These are phyloP conservation scores for Papilio dardanus DNA, from an alignment of 1,140 invertebrate species.

Conservation along the genomic window DNA sequence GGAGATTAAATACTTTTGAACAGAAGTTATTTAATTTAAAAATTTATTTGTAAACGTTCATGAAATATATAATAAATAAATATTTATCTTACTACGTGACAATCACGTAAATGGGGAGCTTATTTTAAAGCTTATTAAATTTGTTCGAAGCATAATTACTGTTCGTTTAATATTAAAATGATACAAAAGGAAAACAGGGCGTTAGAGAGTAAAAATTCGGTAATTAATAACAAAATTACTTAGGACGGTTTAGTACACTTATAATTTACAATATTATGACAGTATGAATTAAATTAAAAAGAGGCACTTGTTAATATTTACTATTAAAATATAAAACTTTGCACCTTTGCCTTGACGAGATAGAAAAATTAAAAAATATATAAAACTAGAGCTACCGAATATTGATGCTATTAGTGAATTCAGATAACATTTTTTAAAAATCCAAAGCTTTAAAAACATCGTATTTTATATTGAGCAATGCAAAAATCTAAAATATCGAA, in stretches of 20 bases:
- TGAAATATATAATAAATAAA: constrained; percentile 13
- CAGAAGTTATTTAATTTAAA: not conserved
- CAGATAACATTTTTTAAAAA: not conserved
- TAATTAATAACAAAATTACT: not conserved
- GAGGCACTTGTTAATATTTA: no score
- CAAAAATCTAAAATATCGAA: no score
- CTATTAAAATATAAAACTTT: not conserved
- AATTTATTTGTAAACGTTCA: not conserved
- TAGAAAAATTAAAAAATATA: not conserved
- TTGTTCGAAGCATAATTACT: constrained; percentile 33
- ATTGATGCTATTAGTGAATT: not conserved
- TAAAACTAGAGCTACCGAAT: not conserved
- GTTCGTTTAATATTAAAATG: constrained; percentile 27
- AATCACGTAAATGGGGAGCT: not conserved
- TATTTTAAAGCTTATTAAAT: no score
- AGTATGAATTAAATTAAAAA: not conserved
- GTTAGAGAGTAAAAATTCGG: not conserved
- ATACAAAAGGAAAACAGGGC: not conserved
- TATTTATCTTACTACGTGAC: constrained; percentile 31
- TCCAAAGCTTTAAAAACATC: not conserved
- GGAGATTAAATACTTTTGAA: not conserved
- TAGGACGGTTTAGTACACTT: not conserved
- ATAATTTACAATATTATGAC: not conserved
- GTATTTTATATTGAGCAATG: no score
- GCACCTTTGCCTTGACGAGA: not conserved